These are phyloP conservation scores for Sebastes iracundus DNA, from an alignment of 2,797 vertebrate species.

Conservation along the genomic window DNA sequence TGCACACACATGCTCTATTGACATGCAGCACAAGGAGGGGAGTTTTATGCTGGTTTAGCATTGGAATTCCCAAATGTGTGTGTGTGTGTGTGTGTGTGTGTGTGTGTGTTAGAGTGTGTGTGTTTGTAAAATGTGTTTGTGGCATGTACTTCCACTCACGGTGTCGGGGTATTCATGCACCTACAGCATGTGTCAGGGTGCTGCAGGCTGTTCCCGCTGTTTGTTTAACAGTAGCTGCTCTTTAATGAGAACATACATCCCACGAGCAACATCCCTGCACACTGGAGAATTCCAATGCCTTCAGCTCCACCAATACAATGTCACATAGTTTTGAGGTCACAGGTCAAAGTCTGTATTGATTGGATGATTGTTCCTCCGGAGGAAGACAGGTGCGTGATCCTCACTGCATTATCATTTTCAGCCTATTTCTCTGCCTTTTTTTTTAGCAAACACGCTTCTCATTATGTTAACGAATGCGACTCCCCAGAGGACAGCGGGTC, in stretches of 20 bases:
- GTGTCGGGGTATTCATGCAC: not conserved
- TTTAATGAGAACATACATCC: constrained; percentile 35
- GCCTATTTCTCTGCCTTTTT: not conserved
- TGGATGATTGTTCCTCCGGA: constrained; percentile 21
- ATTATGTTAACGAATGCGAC: constrained; percentile 20
- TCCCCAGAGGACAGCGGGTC: not conserved
- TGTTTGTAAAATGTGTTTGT: not conserved
- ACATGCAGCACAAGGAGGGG: constrained; percentile 24
- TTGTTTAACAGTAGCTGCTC: constrained; percentile 11
- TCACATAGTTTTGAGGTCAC: constrained; percentile 18
- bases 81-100: not conserved
- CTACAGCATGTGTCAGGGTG: constrained; percentile 3
- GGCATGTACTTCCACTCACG: not conserved
- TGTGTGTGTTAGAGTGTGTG: not conserved
- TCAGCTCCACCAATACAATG: constrained; percentile 7
- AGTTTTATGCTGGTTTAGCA: constrained; percentile 28
- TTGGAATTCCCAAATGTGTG: constrained; percentile 25
- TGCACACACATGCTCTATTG: constrained; percentile 33
- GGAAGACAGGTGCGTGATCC: constrained; percentile 13
- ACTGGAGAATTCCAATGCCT: not conserved
- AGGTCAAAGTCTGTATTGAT: constrained; percentile 34
- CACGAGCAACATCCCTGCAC: not conserved
- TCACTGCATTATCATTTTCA: constrained; percentile 33
- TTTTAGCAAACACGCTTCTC: constrained; percentile 22
- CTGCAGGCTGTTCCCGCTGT: not conserved